phyloP scores from a whole-genome alignment of 2,888 invertebrate genomes.

The Napeogenes inachia region DNA sequence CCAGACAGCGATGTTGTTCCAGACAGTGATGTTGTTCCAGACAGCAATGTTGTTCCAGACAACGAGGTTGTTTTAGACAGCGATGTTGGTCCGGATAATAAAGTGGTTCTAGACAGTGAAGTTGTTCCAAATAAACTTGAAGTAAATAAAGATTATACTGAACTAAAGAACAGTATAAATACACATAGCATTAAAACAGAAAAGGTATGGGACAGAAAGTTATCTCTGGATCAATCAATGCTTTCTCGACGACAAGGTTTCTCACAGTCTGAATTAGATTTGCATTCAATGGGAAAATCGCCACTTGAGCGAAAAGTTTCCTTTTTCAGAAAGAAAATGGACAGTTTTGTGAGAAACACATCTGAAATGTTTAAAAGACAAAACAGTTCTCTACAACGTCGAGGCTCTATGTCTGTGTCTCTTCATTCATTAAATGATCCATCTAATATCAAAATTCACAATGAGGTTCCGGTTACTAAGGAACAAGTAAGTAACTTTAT shows the following conservation, averaged over 20 bases:
- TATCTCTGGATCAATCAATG: conserved; percentile 64
- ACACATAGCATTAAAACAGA: conserved; percentile 14
- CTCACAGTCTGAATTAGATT: conserved; percentile 66
- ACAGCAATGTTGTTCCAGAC: too few relatives aligned
- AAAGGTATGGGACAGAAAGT: conserved; percentile 49
- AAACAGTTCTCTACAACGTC: conserved; percentile 42
- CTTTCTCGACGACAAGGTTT: conserved; percentile 52
- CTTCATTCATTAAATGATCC: conserved; percentile 59
- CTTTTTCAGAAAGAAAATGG: conserved; percentile 68
- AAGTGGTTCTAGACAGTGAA: conserved; percentile 8
- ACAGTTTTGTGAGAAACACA: conserved; percentile 66
- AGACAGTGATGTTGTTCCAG: too few relatives aligned
- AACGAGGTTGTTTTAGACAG: too few relatives aligned
- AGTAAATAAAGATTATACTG: conserved; percentile 6
- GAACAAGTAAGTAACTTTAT: conserved; percentile 19
- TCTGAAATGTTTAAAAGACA: conserved; percentile 63
- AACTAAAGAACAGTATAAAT: conserved; percentile 12
- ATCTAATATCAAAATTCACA: conserved; percentile 9
- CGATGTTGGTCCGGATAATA: too few relatives aligned
- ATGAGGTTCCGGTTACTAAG: conserved; percentile 3
- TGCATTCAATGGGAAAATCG: conserved; percentile 63
- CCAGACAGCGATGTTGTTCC: too few relatives aligned
- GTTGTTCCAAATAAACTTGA: conserved; percentile 7
- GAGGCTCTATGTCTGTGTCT: conserved; percentile 61
- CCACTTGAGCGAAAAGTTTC: conserved; percentile 68